Evolutionary conservation across 2,113 vertebrate genomes (phyloP).

Genomic region (Hemicordylus capensis): DNA sequence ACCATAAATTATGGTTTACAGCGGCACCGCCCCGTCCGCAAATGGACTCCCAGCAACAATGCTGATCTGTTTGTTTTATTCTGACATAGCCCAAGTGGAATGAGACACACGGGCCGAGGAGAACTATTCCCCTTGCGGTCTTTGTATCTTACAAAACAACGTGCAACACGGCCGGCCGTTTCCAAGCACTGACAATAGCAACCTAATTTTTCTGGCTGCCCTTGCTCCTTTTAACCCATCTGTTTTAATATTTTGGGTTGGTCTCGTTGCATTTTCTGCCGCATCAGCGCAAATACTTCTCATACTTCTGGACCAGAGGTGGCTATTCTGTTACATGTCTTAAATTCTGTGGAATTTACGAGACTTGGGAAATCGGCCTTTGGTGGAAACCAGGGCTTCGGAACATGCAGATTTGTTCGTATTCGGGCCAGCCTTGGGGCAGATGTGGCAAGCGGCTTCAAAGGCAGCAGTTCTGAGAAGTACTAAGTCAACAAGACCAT

Average conservation of each 20-base stretch:
- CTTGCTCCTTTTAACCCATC: constrained; percentile 42
- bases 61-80: constrained; percentile 1
- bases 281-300: constrained; percentile 62
- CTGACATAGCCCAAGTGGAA: constrained; percentile 12
- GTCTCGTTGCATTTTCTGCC: constrained; percentile 55
- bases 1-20: background rate
- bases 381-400: constrained; percentile 55
- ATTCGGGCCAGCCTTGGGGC: background rate
- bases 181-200: constrained; percentile 45
- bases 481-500: background rate
- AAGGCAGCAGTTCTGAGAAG: background rate
- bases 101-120: background rate
- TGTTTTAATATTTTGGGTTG: constrained; percentile 54
- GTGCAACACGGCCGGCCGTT: constrained; percentile 41
- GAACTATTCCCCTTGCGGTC: constrained; percentile 17
- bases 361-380: constrained; percentile 42
- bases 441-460: background rate
- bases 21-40: background rate
- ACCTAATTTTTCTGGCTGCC: constrained; percentile 34
- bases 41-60: background rate
- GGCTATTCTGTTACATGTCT: constrained; percentile 31
- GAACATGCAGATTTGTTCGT: accelerated
- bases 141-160: constrained; percentile 46
- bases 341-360: constrained; percentile 52
- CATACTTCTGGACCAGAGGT: constrained; percentile 44